Conservation (phyloP, 2,888 invertebrate genomes). For the Microplitis manilae region DNA sequence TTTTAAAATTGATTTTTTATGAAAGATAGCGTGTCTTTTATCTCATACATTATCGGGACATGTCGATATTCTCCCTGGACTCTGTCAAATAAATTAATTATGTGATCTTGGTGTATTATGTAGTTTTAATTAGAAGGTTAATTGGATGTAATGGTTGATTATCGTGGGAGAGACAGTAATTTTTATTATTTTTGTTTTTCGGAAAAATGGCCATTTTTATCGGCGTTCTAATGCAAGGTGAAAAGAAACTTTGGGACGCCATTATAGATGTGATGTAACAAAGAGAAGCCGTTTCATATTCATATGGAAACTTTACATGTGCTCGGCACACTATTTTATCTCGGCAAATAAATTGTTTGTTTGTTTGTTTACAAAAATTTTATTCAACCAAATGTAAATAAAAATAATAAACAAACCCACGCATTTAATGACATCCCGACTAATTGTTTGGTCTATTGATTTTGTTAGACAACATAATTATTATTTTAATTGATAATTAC, state of each 20-base stretch:
- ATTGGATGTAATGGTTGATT: neutral
- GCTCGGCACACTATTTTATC: neutral
- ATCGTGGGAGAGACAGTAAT: neutral
- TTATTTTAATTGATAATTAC: neutral
- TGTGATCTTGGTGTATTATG: neutral
- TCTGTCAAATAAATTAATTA: neutral
- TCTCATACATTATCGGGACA: neutral
- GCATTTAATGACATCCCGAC: neutral
- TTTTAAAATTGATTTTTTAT: neutral
- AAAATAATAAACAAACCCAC: neutral
- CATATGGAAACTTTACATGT: slow-evolving; percentile 2
- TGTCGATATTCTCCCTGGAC: neutral
- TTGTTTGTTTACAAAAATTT: neutral
- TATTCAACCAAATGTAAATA: neutral
- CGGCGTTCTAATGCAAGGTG: neutral
- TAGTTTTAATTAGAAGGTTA: neutral
- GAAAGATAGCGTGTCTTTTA: neutral
- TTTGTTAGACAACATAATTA: neutral
- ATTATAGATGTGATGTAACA: slow-evolving; percentile 39
- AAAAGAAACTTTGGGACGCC: slow-evolving; percentile 26
- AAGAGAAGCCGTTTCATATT: slow-evolving; percentile 12
- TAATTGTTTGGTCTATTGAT: neutral
- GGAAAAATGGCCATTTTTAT: slow-evolving; percentile 12
- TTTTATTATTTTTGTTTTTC: neutral
- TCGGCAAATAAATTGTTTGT: neutral